phyloP scores from a whole-genome alignment of 2,888 invertebrate genomes.

The Atrina japonica region DNA sequence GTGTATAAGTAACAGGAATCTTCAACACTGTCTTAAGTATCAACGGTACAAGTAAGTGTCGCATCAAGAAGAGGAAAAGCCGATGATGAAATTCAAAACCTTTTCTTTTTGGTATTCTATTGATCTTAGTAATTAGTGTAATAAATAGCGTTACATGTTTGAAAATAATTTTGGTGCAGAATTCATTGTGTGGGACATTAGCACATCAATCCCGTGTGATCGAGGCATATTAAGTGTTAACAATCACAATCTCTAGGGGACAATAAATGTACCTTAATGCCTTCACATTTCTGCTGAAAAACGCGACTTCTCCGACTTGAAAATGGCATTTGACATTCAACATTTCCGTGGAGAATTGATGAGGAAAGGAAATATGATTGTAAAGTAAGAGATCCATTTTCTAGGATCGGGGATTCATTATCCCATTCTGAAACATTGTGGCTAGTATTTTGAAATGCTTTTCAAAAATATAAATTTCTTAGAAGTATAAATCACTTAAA shows the following conservation, averaged over 20 bases:
- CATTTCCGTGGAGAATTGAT: slow-evolving; percentile 14
- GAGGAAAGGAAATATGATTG: slow-evolving; percentile 11
- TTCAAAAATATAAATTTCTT: too few relatives aligned
- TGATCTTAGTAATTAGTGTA: slow-evolving; percentile 19
- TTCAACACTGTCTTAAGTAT: too few relatives aligned
- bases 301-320: slow-evolving; percentile 11
- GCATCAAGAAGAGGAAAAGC: too few relatives aligned
- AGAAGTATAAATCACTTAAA: too few relatives aligned
- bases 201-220: slow-evolving; percentile 27
- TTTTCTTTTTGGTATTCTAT: too few relatives aligned
- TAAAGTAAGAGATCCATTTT: neutral
- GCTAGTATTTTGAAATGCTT: too few relatives aligned
- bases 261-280: slow-evolving; percentile 5
- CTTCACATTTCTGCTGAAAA: slow-evolving; percentile 14
- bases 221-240: slow-evolving; percentile 26
- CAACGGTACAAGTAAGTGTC: too few relatives aligned
- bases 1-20: too few relatives aligned
- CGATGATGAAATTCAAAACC: too few relatives aligned
- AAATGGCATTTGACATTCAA: slow-evolving; percentile 29
- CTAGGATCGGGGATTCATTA: too few relatives aligned
- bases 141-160: slow-evolving; percentile 26
- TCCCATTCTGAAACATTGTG: too few relatives aligned
- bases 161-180: slow-evolving; percentile 26
- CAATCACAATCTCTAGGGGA: slow-evolving; percentile 17
- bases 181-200: slow-evolving; percentile 25